Evolutionary conservation across 2,797 vertebrate genomes (phyloP), one percentile per base, ranked within the genome.

Genomic region (Sarcophilus harrisii): DNA sequence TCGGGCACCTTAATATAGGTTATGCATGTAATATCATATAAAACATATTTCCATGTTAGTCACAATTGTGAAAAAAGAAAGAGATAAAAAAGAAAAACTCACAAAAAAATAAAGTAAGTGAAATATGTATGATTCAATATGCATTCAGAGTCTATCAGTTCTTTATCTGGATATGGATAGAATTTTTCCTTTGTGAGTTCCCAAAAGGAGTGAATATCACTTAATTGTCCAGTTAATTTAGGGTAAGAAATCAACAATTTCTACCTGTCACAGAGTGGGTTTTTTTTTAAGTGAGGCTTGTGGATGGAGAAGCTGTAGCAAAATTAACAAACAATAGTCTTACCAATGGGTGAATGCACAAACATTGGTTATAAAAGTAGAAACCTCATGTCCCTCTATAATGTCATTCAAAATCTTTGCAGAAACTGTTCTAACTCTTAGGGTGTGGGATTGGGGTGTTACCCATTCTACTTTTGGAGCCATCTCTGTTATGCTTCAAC

Each of bases 161-260:
- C 54, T 55, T 55, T 55, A 11, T 55, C 54, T 11, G 54, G 9
- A 55, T 11, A 54, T 55, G 54, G 10, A 55, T 55, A 55, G 54
- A 55, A 55, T 55, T 55, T 55, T 55, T 55, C 54, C 54, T 55
- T 55, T 95, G 45, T 93, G 97, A 92, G 66, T 95, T 96, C 96
- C 96, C 66, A 57, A 97, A 97, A 95, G 91, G 73, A 96, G 92
- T 96, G 91, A 96, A 96, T 97, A 98, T 97, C 91, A 94, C 95
- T 97, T 95, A 0, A 0, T 96, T 96, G 95, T 96, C 96, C 90
- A 58, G 45, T 96, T 12, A 52, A 90, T 96, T 97, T 95, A 93
- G 92, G 95, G 89, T 90, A 92, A 95, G 92, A 97, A 94, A 81
- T 94, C 92, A 89, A 91, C 97, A 97, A 91, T 97, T 93, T 94